These are phyloP conservation scores for Tiphia femorata DNA, from an alignment of 2,888 invertebrate genomes.

Conservation along the genomic window DNA sequence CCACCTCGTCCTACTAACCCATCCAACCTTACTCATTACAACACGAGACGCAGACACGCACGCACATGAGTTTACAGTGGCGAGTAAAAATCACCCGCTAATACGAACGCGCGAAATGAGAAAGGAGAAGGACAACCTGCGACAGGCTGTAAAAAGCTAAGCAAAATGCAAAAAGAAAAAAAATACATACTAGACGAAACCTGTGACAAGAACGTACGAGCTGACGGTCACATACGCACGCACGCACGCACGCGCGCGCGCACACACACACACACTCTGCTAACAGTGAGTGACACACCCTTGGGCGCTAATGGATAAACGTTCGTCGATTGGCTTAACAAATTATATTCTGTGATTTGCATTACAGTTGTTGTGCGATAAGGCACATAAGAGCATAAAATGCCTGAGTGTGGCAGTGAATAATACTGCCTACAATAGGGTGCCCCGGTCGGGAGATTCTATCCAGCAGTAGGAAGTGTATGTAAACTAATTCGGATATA, in stretches of 20 bases:
- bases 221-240: not conserved
- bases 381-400: constrained; percentile 64
- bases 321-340: constrained; percentile 63
- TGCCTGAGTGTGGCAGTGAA: constrained; percentile 66
- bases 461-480: constrained; percentile 68
- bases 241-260: not conserved
- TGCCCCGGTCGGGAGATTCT: constrained; percentile 66
- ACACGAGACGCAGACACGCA: constrained; percentile 9
- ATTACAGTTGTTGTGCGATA: constrained; percentile 67
- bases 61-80: constrained; percentile 4
- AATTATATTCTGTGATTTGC: constrained; percentile 67
- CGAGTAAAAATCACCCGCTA: too few relatives aligned
- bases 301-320: constrained; percentile 51
- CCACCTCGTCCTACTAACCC: constrained; percentile 39
- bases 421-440: constrained; percentile 64
- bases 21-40: constrained; percentile 25
- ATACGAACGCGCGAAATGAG: too few relatives aligned
- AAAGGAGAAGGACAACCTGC: too few relatives aligned
- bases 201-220: not conserved
- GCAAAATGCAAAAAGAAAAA: too few relatives aligned
- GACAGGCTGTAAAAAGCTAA: too few relatives aligned
- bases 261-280: constrained; percentile 2
- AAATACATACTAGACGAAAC: not conserved
- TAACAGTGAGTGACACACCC: constrained; percentile 25
- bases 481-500: constrained; percentile 68